A percentile compares a stretch with the other conserved stretches of the same genome.
Conservation (phyloP, 2,113 vertebrate species). For the Chloroceryle aenea region DNA sequence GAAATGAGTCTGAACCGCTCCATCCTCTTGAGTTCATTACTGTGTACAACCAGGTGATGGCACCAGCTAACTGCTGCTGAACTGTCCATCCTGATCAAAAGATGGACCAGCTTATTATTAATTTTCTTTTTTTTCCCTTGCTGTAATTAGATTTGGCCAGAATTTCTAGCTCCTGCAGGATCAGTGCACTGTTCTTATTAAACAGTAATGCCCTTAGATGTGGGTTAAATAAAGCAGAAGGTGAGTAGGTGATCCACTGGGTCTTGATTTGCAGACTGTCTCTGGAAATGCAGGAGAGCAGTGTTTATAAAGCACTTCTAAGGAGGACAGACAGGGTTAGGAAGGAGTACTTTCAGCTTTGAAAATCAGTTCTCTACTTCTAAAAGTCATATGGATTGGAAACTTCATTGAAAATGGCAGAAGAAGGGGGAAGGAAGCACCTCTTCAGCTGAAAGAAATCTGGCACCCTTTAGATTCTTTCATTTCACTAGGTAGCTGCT, state of each 20-base stretch:
- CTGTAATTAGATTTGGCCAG: constrained; percentile 23
- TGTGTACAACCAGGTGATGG: constrained; percentile 53
- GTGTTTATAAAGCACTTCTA: not conserved
- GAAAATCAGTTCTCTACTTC: not conserved
- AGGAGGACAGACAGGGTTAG: not conserved
- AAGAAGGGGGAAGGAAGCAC: not conserved
- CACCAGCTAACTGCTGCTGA: constrained; percentile 14
- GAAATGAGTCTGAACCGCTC: not conserved
- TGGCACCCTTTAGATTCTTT: not conserved
- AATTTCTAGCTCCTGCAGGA: not conserved
- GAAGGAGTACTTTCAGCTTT: not conserved
- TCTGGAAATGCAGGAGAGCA: not conserved
- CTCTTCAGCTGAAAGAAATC: not conserved
- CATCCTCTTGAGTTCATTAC: not conserved
- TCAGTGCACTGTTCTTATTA: not conserved
- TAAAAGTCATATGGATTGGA: not conserved
- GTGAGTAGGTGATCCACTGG: not conserved
- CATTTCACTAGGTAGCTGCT: not conserved
- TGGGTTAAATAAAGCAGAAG: constrained; percentile 53
- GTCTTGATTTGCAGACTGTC: not conserved
- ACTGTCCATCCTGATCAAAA: not conserved
- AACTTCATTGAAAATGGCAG: not conserved
- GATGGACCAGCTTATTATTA: not conserved
- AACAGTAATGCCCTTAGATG: not conserved
- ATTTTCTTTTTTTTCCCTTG: not conserved